Evolutionary conservation across 2,888 invertebrate genomes (phyloP), one percentile per base, ranked within the genome.

Genomic region (Anagyrus pseudococci): DNA sequence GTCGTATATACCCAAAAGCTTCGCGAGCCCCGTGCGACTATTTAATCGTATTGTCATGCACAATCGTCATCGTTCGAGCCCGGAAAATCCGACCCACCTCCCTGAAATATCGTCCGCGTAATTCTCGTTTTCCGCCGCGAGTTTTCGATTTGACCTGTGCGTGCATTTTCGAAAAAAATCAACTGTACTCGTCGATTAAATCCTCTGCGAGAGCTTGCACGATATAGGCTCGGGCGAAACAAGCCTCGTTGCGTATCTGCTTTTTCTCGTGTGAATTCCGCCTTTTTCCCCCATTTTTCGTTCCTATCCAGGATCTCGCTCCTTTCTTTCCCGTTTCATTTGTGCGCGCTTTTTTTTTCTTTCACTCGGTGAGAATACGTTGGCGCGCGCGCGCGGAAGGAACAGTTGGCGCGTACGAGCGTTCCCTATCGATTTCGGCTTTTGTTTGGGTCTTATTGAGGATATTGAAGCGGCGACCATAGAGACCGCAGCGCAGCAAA

Each of bases 371-470:
- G 53, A 53, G 41, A 53, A 48, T 20, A 25, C 33, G 33, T 41
- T 15, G 0, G 40, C 4, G 47, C 47, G 44, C n/a, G n/a, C n/a
- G n/a, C n/a, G 29, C 10, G 56, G 46, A 60, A 53, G 46, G 64
- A 64, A 61, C 64, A 64, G 60, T 64, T 64, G 64, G 64, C 60
- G 50, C 47, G 58, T 29, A 29, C 29, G 29, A 29, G 29, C 29
- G 29, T 7, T n/a, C 55, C 53, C 48, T 64, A 64, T 64, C 64
- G 64, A 64, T 64, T 64, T 13, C 40, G 29, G 64, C 60, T 48
- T 60, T 64, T 64, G 60, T 64, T 60, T 54, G 53, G 60, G 53
- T 64, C 64, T 64, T 60, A 64, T 57, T 57, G 60, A 53, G 49
- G 56, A 57, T 60, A 48, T 59, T 64, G 56, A 40, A 44, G 58